Percentiles rank a stretch among this genome's conserved stretches.
These are phyloP conservation scores for Etheostoma spectabile DNA, from an alignment of 2,113 vertebrate genomes.

Conservation along the genomic window DNA sequence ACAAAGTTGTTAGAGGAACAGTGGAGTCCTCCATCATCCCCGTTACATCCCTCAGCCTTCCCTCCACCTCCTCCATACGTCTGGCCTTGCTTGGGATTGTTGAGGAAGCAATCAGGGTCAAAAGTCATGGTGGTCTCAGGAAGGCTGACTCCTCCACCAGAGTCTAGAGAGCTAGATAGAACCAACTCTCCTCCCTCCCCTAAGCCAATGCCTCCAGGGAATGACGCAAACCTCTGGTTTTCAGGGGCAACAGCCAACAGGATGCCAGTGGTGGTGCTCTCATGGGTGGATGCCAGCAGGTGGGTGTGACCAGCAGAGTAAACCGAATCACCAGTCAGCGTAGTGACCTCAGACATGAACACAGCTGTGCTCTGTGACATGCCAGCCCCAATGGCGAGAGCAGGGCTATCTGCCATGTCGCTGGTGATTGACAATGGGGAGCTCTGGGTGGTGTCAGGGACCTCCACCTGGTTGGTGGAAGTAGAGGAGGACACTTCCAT, in stretches of 20 bases:
- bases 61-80: conserved; percentile 94
- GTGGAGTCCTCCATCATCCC: conserved; percentile 70
- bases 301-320: conserved; percentile 94
- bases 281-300: conserved; percentile 89
- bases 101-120: conserved; percentile 99
- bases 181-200: conserved; percentile 89
- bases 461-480: conserved; percentile 95
- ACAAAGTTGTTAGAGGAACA: conserved; percentile 86
- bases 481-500: conserved; percentile 95
- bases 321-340: conserved; percentile 89
- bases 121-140: conserved; percentile 97
- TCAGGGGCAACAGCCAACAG: conserved; percentile 94
- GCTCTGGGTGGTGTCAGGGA: conserved; percentile 98
- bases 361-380: conserved; percentile 94
- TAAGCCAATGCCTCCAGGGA: conserved; percentile 89
- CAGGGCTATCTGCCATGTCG: conserved; percentile 95
- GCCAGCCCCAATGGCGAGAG: conserved; percentile 91
- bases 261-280: conserved; percentile 87
- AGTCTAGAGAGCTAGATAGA: conserved; percentile 94
- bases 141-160: conserved; percentile 89
- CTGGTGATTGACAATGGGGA: conserved; percentile 97
- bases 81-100: conserved; percentile 99
- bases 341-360: conserved; percentile 97
- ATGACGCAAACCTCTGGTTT: conserved; percentile 95
- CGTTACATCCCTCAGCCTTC: conserved; percentile 76